Conservation (phyloP, 2,113 vertebrate genomes). For the Podarcis raffonei region DNA sequence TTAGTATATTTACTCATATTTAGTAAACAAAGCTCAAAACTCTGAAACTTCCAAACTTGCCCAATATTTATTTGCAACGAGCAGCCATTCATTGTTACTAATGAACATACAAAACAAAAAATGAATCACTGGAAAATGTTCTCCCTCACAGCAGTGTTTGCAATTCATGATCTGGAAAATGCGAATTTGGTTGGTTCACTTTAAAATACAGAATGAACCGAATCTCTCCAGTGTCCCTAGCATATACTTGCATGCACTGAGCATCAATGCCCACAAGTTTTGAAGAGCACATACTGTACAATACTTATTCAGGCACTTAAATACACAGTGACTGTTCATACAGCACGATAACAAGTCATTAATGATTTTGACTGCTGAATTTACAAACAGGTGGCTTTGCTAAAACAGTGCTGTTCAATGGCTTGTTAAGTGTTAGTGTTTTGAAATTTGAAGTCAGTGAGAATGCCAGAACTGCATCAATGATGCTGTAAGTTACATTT, state of each 20-base stretch:
- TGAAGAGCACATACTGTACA: not conserved
- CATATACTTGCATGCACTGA: not conserved
- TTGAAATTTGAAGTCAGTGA: slow-evolving; percentile 36
- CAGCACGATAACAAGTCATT: slow-evolving; percentile 3
- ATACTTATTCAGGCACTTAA: rapidly evolving
- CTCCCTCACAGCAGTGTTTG: too few relatives aligned
- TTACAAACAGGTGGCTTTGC: slow-evolving; percentile 19
- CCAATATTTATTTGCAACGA: too few relatives aligned
- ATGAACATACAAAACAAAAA: too few relatives aligned
- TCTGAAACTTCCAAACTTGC: too few relatives aligned
- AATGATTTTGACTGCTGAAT: not conserved
- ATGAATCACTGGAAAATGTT: too few relatives aligned
- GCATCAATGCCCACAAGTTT: not conserved
- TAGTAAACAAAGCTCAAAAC: too few relatives aligned
- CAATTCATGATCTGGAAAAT: too few relatives aligned
- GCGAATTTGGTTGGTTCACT: too few relatives aligned
- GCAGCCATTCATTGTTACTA: too few relatives aligned
- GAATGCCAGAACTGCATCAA: slow-evolving; percentile 40
- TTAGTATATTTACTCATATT: too few relatives aligned
- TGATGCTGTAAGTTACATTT: slow-evolving; percentile 53
- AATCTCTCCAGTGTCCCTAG: too few relatives aligned
- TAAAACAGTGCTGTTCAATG: slow-evolving; percentile 28
- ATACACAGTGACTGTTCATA: slow-evolving; percentile 20
- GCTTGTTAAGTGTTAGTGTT: slow-evolving; percentile 7
- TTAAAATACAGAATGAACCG: too few relatives aligned